Evolutionary conservation across 2,113 vertebrate species (phyloP).

Genomic region (Tragelaphus buxtoni): DNA sequence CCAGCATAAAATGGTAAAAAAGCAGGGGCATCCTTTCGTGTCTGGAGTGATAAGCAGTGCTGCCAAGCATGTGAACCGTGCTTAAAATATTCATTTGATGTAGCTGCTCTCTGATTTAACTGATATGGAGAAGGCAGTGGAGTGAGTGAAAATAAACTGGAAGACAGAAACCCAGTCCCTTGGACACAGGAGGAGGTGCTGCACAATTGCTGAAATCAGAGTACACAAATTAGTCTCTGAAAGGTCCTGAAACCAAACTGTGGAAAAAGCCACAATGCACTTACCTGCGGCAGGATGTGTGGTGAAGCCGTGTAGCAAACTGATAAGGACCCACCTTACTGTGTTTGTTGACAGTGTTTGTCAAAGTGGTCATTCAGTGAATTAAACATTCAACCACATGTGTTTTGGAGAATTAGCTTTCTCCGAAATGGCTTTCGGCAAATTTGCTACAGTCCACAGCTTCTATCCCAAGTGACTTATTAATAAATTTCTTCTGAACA

Average conservation of each 20-base stretch:
- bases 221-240: neutral
- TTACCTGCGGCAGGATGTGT: neutral
- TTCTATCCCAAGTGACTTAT: neutral
- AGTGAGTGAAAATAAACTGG: neutral
- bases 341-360: neutral
- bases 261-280: neutral
- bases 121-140: neutral
- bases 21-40: neutral
- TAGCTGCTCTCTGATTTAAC: neutral
- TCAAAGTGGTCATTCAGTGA: neutral
- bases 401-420: constrained; percentile 39
- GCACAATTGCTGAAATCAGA: neutral
- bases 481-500: neutral
- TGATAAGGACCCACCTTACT: neutral
- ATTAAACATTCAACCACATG: neutral
- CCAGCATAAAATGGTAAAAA: neutral
- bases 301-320: too few relatives aligned
- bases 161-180: neutral
- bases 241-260: neutral
- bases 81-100: neutral
- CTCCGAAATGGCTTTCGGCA: neutral
- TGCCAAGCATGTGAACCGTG: neutral
- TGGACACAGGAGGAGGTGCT: neutral
- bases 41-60: neutral
- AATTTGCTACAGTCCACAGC: neutral